A percentile compares a stretch with the other conserved stretches of the same genome.
These are phyloP conservation scores for Bicyclus anynana DNA, from an alignment of 1,140 invertebrate genomes.

Conservation along the genomic window DNA sequence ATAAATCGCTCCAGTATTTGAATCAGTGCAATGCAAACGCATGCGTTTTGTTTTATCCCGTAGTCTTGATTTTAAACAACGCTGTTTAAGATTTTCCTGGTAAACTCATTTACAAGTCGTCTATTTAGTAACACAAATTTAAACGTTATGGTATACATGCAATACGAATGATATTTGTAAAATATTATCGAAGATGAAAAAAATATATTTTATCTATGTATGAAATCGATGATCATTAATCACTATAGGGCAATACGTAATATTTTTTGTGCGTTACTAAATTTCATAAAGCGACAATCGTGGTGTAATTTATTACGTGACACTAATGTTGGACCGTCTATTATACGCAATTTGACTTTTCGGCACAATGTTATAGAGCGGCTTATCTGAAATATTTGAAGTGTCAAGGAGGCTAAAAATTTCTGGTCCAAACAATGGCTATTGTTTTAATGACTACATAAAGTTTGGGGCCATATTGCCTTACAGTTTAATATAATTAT, in stretches of 20 bases:
- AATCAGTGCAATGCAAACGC: too few relatives aligned
- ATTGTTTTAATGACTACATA: constrained; percentile 24
- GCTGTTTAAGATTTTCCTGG: too few relatives aligned
- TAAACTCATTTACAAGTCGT: too few relatives aligned
- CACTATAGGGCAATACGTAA: not conserved
- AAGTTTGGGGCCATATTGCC: constrained; percentile 11
- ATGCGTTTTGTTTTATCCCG: too few relatives aligned
- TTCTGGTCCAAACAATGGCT: constrained; percentile 23
- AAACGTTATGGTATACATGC: too few relatives aligned
- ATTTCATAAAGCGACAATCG: constrained; percentile 9
- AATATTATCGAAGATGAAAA: too few relatives aligned
- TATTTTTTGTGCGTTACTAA: constrained; percentile 10
- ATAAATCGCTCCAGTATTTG: too few relatives aligned
- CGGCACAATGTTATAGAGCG: constrained; percentile 15
- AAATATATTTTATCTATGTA: too few relatives aligned
- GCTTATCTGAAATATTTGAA: constrained; percentile 22
- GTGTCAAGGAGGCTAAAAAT: constrained; percentile 28
- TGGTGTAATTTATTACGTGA: constrained; percentile 49
- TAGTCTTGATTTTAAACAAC: too few relatives aligned
- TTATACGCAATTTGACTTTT: constrained; percentile 27
- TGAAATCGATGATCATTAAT: not conserved
- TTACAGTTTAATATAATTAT: constrained; percentile 13
- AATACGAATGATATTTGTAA: too few relatives aligned
- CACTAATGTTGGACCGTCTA: constrained; percentile 33
- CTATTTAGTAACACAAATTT: too few relatives aligned